Evolutionary conservation across 2,113 vertebrate genomes (phyloP).

Genomic region (Glaucidium brasilianum): DNA sequence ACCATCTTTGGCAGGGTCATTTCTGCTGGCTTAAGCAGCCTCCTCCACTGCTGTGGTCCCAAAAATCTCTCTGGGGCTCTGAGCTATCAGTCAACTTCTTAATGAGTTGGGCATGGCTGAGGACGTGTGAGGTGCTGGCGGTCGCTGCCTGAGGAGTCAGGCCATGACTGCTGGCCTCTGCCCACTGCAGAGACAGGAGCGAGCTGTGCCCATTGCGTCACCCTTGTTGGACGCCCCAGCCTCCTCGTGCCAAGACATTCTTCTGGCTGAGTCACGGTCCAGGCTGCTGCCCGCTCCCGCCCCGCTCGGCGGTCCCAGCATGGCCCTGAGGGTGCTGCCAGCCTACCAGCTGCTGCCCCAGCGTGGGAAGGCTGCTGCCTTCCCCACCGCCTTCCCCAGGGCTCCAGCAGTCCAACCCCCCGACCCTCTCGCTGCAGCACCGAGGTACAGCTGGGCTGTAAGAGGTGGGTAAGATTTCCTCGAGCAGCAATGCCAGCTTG

Average conservation of each 20-base stretch:
- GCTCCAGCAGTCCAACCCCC: not conserved
- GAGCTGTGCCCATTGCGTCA: not conserved
- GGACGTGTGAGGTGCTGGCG: not conserved
- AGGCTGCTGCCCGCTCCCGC: not conserved
- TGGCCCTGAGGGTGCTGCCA: not conserved
- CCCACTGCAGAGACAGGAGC: not conserved
- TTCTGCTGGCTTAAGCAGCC: not conserved
- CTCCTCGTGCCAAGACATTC: slow-evolving; percentile 11
- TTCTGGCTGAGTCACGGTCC: not conserved
- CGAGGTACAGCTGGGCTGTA: not conserved
- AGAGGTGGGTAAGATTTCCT: not conserved
- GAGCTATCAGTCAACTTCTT: accelerated
- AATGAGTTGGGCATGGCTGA: not conserved
- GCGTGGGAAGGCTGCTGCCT: not conserved
- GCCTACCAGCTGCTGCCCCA: not conserved
- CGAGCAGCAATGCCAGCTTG: not conserved
- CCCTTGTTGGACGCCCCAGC: not conserved
- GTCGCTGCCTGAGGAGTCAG: not conserved
- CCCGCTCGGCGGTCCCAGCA: not conserved
- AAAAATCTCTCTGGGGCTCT: accelerated
- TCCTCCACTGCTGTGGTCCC: not conserved
- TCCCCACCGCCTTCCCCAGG: not conserved
- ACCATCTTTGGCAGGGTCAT: accelerated
- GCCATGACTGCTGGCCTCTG: not conserved
- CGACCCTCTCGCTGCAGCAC: not conserved